Percentiles rank a stretch among this genome's conserved stretches.
These are phyloP conservation scores for Eupithecia pulchellata DNA, from an alignment of 2,888 invertebrate genomes.

Conservation along the genomic window DNA sequence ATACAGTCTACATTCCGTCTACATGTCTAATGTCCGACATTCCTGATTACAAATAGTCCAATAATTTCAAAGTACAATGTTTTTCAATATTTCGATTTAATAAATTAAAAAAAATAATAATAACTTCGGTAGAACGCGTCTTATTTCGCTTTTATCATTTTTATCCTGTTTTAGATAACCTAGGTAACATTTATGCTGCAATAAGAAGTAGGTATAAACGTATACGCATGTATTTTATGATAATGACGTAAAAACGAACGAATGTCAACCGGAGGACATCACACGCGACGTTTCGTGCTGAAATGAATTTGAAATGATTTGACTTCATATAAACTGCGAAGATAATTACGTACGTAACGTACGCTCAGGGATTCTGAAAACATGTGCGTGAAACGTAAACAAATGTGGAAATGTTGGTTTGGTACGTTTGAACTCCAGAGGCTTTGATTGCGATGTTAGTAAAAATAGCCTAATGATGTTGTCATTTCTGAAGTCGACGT, in stretches of 20 bases:
- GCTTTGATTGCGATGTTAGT: neutral
- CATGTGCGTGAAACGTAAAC: constrained; percentile 1
- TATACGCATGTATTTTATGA: neutral
- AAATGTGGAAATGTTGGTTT: neutral
- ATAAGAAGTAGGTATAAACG: neutral
- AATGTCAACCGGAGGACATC: constrained; percentile 31
- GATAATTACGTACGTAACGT: neutral
- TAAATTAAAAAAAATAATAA: too few relatives aligned
- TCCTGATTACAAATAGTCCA: too few relatives aligned
- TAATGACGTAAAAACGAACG: neutral
- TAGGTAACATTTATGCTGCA: neutral
- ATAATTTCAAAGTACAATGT: too few relatives aligned
- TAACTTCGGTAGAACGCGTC: neutral
- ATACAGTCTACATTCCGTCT: too few relatives aligned
- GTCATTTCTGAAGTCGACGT: too few relatives aligned
- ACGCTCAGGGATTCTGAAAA: neutral
- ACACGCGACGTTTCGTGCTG: constrained; percentile 29
- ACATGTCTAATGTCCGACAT: too few relatives aligned
- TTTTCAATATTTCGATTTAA: too few relatives aligned
- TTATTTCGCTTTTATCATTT: neutral
- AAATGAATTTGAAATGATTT: constrained; percentile 21
- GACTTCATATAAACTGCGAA: constrained; percentile 20
- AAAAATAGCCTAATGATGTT: neutral
- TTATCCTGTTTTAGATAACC: neutral
- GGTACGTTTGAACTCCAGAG: neutral